Evolutionary conservation across 2,113 vertebrate species (phyloP), one percentile per base, ranked within the genome.

Genomic region (Poeciliopsis turrubarensis): DNA sequence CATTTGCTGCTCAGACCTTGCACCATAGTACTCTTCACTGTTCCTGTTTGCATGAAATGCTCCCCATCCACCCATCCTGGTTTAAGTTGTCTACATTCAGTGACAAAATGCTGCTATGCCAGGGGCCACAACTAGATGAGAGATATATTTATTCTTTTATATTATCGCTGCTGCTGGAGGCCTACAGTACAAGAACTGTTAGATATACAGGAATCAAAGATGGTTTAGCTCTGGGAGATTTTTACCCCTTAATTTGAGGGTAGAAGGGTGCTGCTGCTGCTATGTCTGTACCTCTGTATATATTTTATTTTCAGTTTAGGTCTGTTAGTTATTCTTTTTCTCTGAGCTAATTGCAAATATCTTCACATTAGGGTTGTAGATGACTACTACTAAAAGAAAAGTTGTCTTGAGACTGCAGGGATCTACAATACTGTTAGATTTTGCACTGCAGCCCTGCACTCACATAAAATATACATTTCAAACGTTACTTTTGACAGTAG

Each of bases 21-120:
- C 5, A 51, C 31, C 72, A 22, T 39, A 68, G 57, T 25, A 27
- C 26, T 81, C 79, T 57, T 79, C 12, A 75, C 17, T 60, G 62
- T 11, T 44, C 63, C 54, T 73, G 74, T 76, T 80, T 82, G 77
- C 82, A 89, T 83, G 73, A 83, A 74, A 72, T 31, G 65, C 60
- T 65, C 57, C 63, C 89, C 83, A 77, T 85, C 37, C 73, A 73
- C 54, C 79, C 81, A 86, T 81, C 15, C 63, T 62, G 75, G 81
- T 81, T 69, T 65, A 15, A 60, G 44, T 82, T 65, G 71, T 61
- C 77, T 12, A 64, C 65, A 68, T 78, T 64, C n/a, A 69, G 30
- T 69, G 65, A 81, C 65, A 74, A 80, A 82, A 83, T 79, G 89
- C 86, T 91, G 92, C 89, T 89, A 84, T 85, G 73, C 67, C 60